Evolutionary conservation across 1,140 invertebrate genomes (phyloP), one percentile per base, ranked within the genome.

Genomic region (Drosophila takahashii): DNA sequence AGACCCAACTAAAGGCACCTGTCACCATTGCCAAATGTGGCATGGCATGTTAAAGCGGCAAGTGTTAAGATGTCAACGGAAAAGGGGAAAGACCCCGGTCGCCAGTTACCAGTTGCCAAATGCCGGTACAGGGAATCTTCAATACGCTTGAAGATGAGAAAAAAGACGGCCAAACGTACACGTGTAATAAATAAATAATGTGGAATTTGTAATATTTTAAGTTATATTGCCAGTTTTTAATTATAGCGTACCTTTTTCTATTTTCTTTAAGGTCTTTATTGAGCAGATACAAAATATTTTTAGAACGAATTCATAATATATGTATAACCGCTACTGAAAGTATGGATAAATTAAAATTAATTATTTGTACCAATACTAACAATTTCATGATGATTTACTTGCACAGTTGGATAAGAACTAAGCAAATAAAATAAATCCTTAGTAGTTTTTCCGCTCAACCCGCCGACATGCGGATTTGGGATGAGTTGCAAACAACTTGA

Each of bases 1-100:
- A 81, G 57, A 58, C 69, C 76, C 77, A 81, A 84, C 84, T 89
- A 89, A 89, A 89, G 85, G 85, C 84, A 89, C 84, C 85, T 89
- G 84, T 89, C 84, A 89, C 77, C 85, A 71, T 80, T 75, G 79
- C 84, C 85, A 89, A 84, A 84, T 89, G 77, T 73, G 77, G 79
- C 72, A 74, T 84, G 76, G 79, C 72, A 89, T 84, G 81, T 77
- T 89, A 70, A 84, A 87, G 85, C 84, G 73, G 66, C 71, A 74
- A 87, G 85, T 89, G 83, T 87, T 87, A 89, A 89, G 85, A 80
- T 80, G 84, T 89, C 84, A 87, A 62, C 84, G 57, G 34, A 36
- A 64, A 62, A 54, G 42, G 59, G 53, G 27, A 52, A 42, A 70
- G 41, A 11, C 3, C 32, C 13, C 8, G 5, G n/a, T 15, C 18